phyloP scores from a whole-genome alignment of 1,140 invertebrate genomes.

The Platorchestia sp. region DNA sequence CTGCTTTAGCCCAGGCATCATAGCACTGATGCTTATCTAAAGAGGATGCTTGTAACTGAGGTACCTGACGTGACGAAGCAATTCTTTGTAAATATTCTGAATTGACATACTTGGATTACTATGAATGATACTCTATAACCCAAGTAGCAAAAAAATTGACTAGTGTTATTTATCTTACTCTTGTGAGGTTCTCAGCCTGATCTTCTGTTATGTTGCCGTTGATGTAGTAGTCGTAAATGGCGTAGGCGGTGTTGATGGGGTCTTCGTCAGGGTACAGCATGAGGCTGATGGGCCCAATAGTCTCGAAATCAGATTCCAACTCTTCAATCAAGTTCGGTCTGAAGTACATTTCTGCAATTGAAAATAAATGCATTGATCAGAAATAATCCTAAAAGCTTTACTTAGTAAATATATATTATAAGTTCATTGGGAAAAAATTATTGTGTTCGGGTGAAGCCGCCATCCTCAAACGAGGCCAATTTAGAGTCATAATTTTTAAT shows the following conservation, averaged over 20 bases:
- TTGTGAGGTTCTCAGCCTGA: conserved; percentile 60
- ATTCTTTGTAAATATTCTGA: too few species aligned
- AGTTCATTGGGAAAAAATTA: background rate
- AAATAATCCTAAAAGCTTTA: background rate
- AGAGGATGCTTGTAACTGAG: too few species aligned
- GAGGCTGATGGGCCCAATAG: conserved; percentile 58
- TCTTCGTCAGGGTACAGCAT: conserved; percentile 61
- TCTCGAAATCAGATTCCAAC: conserved; percentile 57
- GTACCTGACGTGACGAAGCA: too few species aligned
- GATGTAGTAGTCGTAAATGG: conserved; percentile 62
- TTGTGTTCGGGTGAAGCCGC: background rate
- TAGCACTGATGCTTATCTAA: too few species aligned
- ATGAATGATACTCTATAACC: too few species aligned
- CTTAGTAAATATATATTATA: background rate
- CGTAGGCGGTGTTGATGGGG: conserved; percentile 58
- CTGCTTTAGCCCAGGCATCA: too few species aligned
- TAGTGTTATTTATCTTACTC: conserved; percentile 46
- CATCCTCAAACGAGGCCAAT: background rate
- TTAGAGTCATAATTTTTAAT: background rate
- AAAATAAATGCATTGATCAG: background rate
- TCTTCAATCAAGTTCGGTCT: conserved; percentile 47
- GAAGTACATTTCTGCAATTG: conserved; percentile 59
- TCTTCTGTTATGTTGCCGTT: conserved; percentile 60
- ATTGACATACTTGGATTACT: too few species aligned
- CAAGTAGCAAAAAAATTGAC: too few species aligned